A percentile compares a stretch with the other conserved stretches of the same genome.
phyloP scores from a whole-genome alignment of 2,797 vertebrate genomes.

The Falco cherrug region DNA sequence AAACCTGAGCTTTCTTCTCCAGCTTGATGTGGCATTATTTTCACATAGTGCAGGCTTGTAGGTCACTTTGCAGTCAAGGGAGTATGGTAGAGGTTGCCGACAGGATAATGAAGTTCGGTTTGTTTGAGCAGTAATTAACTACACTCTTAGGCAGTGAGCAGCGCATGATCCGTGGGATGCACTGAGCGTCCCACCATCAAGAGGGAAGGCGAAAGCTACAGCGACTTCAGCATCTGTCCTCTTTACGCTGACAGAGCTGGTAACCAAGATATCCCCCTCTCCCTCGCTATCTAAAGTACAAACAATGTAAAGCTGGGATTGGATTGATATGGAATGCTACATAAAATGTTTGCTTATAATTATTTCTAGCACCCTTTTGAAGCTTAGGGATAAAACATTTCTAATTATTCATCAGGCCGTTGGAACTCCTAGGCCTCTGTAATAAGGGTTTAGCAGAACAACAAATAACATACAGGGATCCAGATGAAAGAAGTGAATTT shows the following conservation, averaged over 20 bases:
- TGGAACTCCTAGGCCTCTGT: constrained; percentile 76
- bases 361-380: constrained; percentile 83
- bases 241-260: constrained; percentile 23
- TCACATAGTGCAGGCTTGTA: rapidly evolving
- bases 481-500: constrained; percentile 79
- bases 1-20: background rate
- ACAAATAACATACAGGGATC: constrained; percentile 76
- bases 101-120: constrained; percentile 45
- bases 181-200: constrained; percentile 16
- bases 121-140: constrained; percentile 62
- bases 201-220: constrained; percentile 18
- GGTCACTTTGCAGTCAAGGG: background rate
- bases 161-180: background rate
- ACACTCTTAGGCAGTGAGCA: constrained; percentile 35
- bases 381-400: constrained; percentile 81
- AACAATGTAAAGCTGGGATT: constrained; percentile 64
- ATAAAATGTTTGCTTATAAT: constrained; percentile 83
- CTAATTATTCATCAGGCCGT: constrained; percentile 80
- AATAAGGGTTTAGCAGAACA: constrained; percentile 80
- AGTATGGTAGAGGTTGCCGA: background rate
- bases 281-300: constrained; percentile 63
- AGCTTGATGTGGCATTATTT: rapidly evolving
- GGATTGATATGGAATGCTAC: constrained; percentile 72
- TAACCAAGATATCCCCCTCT: constrained; percentile 53
- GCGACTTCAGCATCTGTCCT: constrained; percentile 13